These are phyloP conservation scores for Agelas oroides DNA, from an alignment of 37 sponge, comb jelly and placozoan genomes.

Conservation along the genomic window DNA sequence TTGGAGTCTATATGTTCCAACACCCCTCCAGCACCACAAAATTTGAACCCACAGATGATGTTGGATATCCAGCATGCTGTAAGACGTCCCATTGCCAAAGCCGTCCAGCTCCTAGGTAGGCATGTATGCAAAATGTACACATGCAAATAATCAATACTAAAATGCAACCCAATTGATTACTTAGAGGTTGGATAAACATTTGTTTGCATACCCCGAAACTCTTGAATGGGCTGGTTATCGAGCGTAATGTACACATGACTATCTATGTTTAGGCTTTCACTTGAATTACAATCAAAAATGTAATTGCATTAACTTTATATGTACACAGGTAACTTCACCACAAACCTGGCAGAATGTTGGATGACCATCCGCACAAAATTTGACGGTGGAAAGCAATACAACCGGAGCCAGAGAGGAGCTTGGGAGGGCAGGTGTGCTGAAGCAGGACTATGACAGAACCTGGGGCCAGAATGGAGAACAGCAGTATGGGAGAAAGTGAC, in stretches of 20 bases:
- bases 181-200: no score
- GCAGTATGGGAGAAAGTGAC: background rate
- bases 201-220: no score
- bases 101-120: conserved; percentile 9
- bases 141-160: no score
- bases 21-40: background rate
- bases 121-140: no score
- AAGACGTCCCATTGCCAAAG: conserved; percentile 5
- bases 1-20: no score
- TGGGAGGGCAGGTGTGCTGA: conserved; percentile 38
- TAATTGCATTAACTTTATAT: no score
- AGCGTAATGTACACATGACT: no score
- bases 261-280: no score
- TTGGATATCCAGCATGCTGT: conserved; percentile 6
- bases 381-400: conserved; percentile 39
- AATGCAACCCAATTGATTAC: no score
- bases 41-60: conserved; percentile 17
- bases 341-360: conserved; percentile 41
- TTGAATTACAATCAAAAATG: no score
- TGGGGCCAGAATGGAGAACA: conserved; percentile 10
- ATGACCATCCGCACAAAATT: conserved; percentile 38
- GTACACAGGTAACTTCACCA: conserved; percentile 7
- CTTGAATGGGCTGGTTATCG: no score
- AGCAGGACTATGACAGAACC: conserved; percentile 30
- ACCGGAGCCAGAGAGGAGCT: conserved; percentile 30